Conservation (phyloP, 2,113 vertebrate species). For the Oenanthe melanoleuca region DNA sequence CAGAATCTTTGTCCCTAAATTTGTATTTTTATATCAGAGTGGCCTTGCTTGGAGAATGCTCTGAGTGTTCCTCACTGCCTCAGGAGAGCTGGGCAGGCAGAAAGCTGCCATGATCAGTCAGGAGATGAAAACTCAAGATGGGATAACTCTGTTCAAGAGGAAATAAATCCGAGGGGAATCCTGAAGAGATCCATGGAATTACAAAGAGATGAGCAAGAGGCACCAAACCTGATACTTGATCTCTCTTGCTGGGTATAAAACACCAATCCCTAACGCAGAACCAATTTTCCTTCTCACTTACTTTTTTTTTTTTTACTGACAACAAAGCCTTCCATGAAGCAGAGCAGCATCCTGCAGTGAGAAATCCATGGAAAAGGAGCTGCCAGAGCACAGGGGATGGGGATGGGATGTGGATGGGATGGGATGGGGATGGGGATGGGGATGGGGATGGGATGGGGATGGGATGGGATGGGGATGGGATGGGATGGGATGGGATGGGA, state of each 20-base stretch:
- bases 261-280: not conserved
- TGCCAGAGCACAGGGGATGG: accelerated
- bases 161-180: not conserved
- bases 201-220: not conserved
- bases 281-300: not conserved
- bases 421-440: too few species aligned
- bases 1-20: not conserved
- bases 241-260: not conserved
- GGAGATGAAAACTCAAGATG: not conserved
- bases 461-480: too few species aligned
- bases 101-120: not conserved
- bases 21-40: not conserved
- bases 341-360: not conserved
- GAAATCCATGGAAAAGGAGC: not conserved
- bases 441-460: too few species aligned
- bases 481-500: too few species aligned
- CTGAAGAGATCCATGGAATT: not conserved
- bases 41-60: not conserved
- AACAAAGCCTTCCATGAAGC: not conserved
- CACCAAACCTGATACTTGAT: not conserved
- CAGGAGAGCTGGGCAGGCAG: not conserved
- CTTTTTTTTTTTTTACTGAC: not conserved
- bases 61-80: not conserved
- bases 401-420: too few species aligned
- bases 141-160: not conserved